These are phyloP conservation scores for Lithophane semibrunnea DNA, from an alignment of 2,888 invertebrate species.

Conservation along the genomic window DNA sequence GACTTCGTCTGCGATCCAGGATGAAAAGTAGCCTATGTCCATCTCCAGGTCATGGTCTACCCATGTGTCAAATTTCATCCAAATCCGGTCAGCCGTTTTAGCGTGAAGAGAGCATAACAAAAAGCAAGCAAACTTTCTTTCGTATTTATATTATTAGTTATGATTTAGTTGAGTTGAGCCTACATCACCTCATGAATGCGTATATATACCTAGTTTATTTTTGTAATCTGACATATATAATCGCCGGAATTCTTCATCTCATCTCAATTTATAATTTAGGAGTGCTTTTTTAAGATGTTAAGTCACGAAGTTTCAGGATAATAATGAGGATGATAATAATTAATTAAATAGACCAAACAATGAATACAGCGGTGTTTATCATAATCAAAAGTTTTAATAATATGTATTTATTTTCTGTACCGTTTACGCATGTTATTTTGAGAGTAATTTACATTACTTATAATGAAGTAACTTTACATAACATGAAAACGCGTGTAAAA, in stretches of 20 bases:
- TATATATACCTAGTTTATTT: background rate
- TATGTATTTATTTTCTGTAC: background rate
- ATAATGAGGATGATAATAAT: slow-evolving; percentile 19
- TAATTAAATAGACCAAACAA: background rate
- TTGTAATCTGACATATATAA: background rate
- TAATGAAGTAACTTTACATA: slow-evolving; percentile 15
- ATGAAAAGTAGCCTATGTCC: too few relatives aligned
- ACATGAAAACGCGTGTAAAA: slow-evolving; percentile 6
- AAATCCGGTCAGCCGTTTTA: too few relatives aligned
- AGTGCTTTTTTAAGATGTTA: background rate
- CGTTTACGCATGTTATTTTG: background rate
- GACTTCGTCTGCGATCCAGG: too few relatives aligned
- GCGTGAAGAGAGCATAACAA: too few relatives aligned
- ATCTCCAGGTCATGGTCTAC: too few relatives aligned
- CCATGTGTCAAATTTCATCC: too few relatives aligned
- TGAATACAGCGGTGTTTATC: background rate
- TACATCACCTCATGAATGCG: too few relatives aligned
- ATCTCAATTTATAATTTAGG: background rate
- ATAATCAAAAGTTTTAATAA: background rate
- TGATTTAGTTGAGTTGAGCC: too few relatives aligned
- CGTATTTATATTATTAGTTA: too few relatives aligned
- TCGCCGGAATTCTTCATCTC: background rate
- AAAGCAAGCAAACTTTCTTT: too few relatives aligned
- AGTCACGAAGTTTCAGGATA: slow-evolving; percentile 7
- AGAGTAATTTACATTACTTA: slow-evolving; percentile 2